These are phyloP conservation scores for Maccullochella peelii DNA, from an alignment of 2,113 vertebrate species.

Conservation along the genomic window DNA sequence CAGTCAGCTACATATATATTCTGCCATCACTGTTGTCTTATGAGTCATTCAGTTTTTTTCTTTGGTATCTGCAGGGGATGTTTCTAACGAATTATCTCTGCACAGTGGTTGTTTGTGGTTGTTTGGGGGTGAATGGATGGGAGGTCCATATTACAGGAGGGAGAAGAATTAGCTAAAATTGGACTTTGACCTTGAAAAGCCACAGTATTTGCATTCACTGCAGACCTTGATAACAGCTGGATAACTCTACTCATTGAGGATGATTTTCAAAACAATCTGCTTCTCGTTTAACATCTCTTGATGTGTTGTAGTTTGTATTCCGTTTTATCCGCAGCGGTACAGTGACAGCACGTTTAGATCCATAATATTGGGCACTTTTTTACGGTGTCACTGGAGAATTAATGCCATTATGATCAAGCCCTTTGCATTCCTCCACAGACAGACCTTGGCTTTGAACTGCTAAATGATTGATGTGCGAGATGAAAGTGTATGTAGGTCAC, in stretches of 20 bases:
- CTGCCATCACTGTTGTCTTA: constrained; percentile 6
- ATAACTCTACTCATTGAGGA: constrained; percentile 28
- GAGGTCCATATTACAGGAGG: constrained; percentile 26
- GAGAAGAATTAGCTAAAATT: constrained; percentile 14
- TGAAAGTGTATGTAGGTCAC: constrained; percentile 81
- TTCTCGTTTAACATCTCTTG: constrained; percentile 16
- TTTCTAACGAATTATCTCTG: constrained; percentile 45
- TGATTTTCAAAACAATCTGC: constrained; percentile 28
- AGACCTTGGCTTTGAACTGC: constrained; percentile 75
- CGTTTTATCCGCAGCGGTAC: constrained; percentile 13
- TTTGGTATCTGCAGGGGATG: constrained; percentile 31
- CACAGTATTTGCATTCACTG: constrained; percentile 30
- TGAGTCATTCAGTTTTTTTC: constrained; percentile 36
- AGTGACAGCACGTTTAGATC: constrained; percentile 17
- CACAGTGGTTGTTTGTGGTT: constrained; percentile 23
- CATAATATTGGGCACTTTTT: constrained; percentile 29
- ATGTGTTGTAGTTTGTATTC: constrained; percentile 33
- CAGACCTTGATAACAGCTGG: constrained; percentile 14
- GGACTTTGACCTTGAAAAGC: constrained; percentile 35
- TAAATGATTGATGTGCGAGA: constrained; percentile 81
- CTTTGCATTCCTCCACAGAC: constrained; percentile 58
- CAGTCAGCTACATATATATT: constrained; percentile 41
- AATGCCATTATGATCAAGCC: constrained; percentile 70
- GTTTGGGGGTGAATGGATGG: constrained; percentile 20
- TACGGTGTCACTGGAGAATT: constrained; percentile 57